Evolutionary conservation across 2,113 vertebrate genomes (phyloP), one percentile per base, ranked within the genome.

Genomic region (Alligator mississippiensis): DNA sequence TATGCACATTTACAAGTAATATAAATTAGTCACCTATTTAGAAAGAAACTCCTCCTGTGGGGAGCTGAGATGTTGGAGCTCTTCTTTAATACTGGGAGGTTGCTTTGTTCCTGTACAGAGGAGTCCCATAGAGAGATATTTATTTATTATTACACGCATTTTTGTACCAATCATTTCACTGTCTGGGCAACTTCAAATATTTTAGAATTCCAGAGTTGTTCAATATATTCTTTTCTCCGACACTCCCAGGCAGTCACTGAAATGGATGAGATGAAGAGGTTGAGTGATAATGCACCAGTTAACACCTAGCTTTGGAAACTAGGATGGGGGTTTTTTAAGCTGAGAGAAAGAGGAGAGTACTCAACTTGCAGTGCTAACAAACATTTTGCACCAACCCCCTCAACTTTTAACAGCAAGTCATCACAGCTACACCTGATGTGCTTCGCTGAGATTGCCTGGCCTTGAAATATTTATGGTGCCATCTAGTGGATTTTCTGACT

Each of bases 401-500:
- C 17, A 47, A 47, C 25, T 15, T 16, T 17, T 9, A 2, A 25
- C 28, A n/a, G 15, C 66, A 74, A 74, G 24, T 12, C 21, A 21
- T 38, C 68, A 7, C 7, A 21, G 8, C 22, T 19, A 6, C 30
- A 38, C 47, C 47, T 7, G 68, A 24, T 38, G 19, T 38, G 1
- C 21, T 15, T 47, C 14, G 34, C 34, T 74, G 70, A 25, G 6
- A 72, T 74, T 74, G 22, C 70, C 3, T 0, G n/a, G 58, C 22
- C 21, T 70, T 87, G 38, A 15, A 17, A 70, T 75, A 62, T 7
- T 80, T 55, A 83, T 91, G 95, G 96, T 94, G 93, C 96, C 94
- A 95, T 95, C 95, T 97, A 90, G 88, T 89, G 96, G 93, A 89
- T 9, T 64, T 70, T 4, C 47, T 13, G 59, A 82, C 15, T 94